Percentiles rank a stretch among this genome's conserved stretches.
Evolutionary conservation across 2,888 invertebrate species (phyloP).

Genomic region (Masnerella sp.): DNA sequence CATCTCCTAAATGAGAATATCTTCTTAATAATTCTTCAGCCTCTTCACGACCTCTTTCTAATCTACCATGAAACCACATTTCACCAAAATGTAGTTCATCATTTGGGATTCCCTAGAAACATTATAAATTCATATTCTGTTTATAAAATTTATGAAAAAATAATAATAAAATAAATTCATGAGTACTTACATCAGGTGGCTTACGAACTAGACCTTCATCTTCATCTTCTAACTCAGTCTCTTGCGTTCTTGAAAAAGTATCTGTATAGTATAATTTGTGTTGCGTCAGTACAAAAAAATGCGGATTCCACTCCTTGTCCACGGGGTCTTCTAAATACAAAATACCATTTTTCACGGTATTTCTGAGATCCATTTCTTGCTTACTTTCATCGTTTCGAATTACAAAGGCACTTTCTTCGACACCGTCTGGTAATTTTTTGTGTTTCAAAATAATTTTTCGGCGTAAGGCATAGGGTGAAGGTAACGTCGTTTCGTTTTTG

Average conservation of each 20-base stretch:
- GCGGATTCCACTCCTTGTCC: conserved; percentile 94
- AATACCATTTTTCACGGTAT: conserved; percentile 93
- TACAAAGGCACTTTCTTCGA: conserved; percentile 84
- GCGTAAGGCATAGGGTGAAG: conserved; percentile 89
- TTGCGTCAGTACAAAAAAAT: conserved; percentile 94
- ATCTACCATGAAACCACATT: conserved; percentile 95
- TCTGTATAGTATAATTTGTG: conserved; percentile 93
- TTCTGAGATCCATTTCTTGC: conserved; percentile 86
- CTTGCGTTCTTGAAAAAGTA: conserved; percentile 79
- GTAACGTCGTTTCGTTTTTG: conserved; percentile 87
- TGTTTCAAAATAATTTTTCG: conserved; percentile 91
- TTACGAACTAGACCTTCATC: conserved; percentile 74
- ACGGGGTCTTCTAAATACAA: conserved; percentile 93
- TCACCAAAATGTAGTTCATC: conserved; percentile 95
- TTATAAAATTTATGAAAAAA: conserved; percentile 4
- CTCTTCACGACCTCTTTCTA: conserved; percentile 89
- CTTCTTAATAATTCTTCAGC: conserved; percentile 82
- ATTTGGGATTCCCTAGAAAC: conserved; percentile 83
- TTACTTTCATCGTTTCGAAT: conserved; percentile 82
- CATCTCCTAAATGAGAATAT: conserved; percentile 76
- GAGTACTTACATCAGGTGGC: conserved; percentile 70
- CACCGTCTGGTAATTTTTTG: conserved; percentile 94
- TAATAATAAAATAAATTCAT: no score
- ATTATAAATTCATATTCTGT: conserved; percentile 8
- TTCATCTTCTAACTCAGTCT: conserved; percentile 79